Evolutionary conservation across 1,140 invertebrate species (phyloP).

Genomic region (Diachasmimorpha longicaudata): DNA sequence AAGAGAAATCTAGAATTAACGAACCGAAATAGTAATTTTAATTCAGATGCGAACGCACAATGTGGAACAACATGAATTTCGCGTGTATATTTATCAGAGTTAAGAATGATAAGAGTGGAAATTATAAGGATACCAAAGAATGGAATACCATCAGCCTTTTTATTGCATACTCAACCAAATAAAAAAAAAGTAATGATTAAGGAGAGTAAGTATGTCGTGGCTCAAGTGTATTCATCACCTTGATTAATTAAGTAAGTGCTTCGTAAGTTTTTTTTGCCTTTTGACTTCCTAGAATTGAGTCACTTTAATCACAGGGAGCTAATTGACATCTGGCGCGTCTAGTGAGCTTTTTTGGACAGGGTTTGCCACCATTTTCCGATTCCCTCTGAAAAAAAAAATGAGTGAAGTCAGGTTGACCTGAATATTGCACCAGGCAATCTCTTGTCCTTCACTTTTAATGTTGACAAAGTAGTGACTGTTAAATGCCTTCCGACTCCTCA

Average conservation of each 20-base stretch:
- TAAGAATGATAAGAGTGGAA: not conserved
- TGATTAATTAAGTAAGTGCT: not conserved
- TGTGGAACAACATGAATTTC: not conserved
- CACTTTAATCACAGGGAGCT: constrained; percentile 43
- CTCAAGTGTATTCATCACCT: not conserved
- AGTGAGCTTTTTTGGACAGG: constrained; percentile 69
- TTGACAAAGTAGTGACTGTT: too few species aligned
- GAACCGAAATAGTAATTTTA: not conserved
- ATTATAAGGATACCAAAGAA: not conserved
- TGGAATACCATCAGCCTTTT: constrained; percentile 13
- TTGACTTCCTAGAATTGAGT: not conserved
- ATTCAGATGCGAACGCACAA: constrained; percentile 10
- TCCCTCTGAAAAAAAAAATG: constrained; percentile 59
- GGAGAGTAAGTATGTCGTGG: not conserved
- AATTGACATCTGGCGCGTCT: constrained; percentile 63
- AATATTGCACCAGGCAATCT: too few species aligned
- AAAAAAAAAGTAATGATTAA: constrained; percentile 2
- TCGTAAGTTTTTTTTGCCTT: constrained; percentile 8
- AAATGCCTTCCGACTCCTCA: constrained; percentile 44
- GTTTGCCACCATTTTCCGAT: constrained; percentile 72
- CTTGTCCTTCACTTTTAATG: too few species aligned
- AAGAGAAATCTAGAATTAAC: constrained; percentile 9
- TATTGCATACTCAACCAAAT: constrained; percentile 4
- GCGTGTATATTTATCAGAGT: not conserved
- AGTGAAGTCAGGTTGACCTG: not conserved